Percentiles rank a stretch among this genome's conserved stretches.
Conservation (phyloP, 2,888 invertebrate species). For the Callinectes sapidus region DNA sequence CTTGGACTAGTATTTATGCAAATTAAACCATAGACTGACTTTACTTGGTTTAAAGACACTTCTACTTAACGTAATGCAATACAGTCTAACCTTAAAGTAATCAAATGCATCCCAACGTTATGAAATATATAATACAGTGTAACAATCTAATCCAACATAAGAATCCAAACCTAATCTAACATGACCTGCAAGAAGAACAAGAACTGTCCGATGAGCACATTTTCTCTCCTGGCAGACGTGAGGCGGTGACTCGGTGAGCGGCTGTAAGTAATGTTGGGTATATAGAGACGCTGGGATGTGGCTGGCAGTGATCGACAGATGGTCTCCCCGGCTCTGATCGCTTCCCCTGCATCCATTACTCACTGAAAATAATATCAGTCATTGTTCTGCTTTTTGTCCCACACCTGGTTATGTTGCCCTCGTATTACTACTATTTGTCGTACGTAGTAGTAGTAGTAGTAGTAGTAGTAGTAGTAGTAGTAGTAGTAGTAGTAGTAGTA, state of each 20-base stretch:
- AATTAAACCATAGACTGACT: too few species aligned
- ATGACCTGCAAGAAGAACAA: too few species aligned
- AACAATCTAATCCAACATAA: too few species aligned
- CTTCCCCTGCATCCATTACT: constrained; percentile 21
- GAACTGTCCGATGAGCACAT: too few species aligned
- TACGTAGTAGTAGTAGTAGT: not conserved
- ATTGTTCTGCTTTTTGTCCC: not conserved
- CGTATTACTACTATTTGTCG: not conserved
- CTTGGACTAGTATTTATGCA: too few species aligned
- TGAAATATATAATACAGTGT: too few species aligned
- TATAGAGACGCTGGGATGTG: not conserved
- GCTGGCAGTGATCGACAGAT: not conserved
- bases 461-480: not conserved
- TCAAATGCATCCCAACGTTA: too few species aligned
- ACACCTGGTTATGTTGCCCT: not conserved
- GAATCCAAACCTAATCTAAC: too few species aligned
- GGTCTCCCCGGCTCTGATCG: not conserved
- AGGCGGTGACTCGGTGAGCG: not conserved
- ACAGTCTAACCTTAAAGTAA: too few species aligned
- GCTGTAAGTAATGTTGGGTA: too few species aligned
- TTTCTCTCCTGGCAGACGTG: not conserved
- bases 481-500: not conserved
- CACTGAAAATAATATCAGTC: not conserved
- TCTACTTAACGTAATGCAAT: too few species aligned
- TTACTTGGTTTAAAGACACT: too few species aligned